Base-by-base conservation (phyloP, 1,140 invertebrate species). In the Drosophila tsacasi region DNA sequence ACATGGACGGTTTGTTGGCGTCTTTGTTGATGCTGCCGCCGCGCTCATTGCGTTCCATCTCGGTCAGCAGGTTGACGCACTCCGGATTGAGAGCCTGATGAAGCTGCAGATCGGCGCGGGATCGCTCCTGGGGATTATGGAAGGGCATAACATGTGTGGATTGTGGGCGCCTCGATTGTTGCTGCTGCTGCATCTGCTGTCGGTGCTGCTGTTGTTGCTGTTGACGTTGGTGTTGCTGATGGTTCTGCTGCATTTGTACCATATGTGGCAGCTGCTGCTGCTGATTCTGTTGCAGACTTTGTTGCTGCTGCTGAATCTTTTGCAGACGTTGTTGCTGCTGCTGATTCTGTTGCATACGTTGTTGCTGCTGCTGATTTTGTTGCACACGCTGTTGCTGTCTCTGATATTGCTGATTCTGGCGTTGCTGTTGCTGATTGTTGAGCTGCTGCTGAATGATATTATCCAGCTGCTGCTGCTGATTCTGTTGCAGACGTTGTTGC, bases 1-100 rank as follows among this genome's bases (percentile, higher is more conserved):
- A 92, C 42, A 90, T 61, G 10, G 91, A 92, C 3, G 84, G 84
- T 10, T 78, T 73, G 13, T 69, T 67, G 27, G 69, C 76, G 40
- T 87, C 84, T 19, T 59, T 72, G 50, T 80, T 74, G 49, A 87
- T 83, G 64, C 35, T 75, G 47, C 35, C 50, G 12, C 30, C 47
- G 15, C 44, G 58, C 0, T 74, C 54, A 30, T 52, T 63, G 0
- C 44, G 39, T 25, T 78, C 73, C 66, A 75, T 81, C 12, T 68
- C 66, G 9, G 44, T 68, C 12, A 92, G 57, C 12, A 92, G 46
- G 5, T 62, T 59, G 7, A 59, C 74, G 44, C 82, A 86, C 68
- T 89, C 86, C 7, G 81, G 71, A 49, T 79, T 64, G 1, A 67
- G 40, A 1, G n/a, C 42, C 6, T 64, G 58, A 17, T 60, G 44